Percentiles rank a stretch among this genome's conserved stretches.
These are phyloP conservation scores for Dendrolimus houi DNA, from an alignment of 2,888 invertebrate genomes.

Conservation along the genomic window DNA sequence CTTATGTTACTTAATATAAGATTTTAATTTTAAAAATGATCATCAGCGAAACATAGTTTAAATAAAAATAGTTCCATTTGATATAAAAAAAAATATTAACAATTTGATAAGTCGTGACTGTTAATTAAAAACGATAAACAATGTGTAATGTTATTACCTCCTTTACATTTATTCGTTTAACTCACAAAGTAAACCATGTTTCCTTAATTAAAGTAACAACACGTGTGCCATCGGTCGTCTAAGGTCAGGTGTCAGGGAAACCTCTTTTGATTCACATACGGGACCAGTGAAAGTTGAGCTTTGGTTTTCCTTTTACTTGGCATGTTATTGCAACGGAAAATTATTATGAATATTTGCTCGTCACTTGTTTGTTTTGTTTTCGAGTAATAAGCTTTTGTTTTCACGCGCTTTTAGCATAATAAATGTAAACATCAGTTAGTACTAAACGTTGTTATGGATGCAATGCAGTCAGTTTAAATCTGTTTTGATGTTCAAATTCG, in stretches of 20 bases:
- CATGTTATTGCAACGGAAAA: not conserved
- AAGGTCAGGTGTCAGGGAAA: constrained; percentile 30
- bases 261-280: constrained; percentile 15
- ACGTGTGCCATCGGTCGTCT: constrained; percentile 25
- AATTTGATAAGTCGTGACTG: too few species aligned
- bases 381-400: constrained; percentile 2
- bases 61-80: too few species aligned
- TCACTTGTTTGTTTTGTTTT: constrained; percentile 3
- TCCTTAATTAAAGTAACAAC: constrained; percentile 40
- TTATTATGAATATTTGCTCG: not conserved
- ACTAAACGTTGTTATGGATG: not conserved
- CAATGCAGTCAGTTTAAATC: not conserved
- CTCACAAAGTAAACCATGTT: constrained; percentile 27
- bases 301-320: not conserved
- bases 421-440: not conserved
- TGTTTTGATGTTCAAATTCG: too few species aligned
- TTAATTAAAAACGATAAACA: too few species aligned
- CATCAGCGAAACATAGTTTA: too few species aligned
- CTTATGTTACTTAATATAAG: too few species aligned
- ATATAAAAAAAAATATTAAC: too few species aligned
- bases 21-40: too few species aligned
- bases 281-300: constrained; percentile 18
- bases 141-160: too few species aligned
- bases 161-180: too few species aligned
- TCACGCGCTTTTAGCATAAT: not conserved